Percentiles rank a stretch among this genome's conserved stretches.
These are phyloP conservation scores for Stichopus horrens DNA, from an alignment of 53 echinoderm and acorn worm genomes.

Conservation along the genomic window DNA sequence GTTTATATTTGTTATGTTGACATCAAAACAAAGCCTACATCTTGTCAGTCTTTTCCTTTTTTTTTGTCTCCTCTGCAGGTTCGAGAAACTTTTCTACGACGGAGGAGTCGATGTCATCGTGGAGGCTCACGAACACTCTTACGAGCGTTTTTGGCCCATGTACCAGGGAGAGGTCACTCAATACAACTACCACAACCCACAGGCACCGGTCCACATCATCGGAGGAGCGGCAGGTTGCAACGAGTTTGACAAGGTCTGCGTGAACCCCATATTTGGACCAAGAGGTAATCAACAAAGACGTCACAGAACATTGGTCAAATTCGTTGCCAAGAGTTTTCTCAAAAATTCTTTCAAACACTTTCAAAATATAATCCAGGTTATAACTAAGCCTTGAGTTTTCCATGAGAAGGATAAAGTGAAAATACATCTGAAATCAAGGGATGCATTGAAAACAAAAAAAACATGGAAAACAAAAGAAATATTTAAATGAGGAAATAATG, in stretches of 20 bases:
- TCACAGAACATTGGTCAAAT: too few species aligned
- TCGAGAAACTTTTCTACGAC: slow-evolving; percentile 72
- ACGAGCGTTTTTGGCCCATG: slow-evolving; percentile 93
- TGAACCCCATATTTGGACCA: slow-evolving; percentile 77
- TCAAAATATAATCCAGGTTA: too few species aligned
- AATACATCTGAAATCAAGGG: too few species aligned
- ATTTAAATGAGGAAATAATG: too few species aligned
- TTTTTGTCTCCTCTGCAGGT: slow-evolving; percentile 24
- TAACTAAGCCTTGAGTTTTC: too few species aligned
- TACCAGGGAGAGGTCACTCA: slow-evolving; percentile 65
- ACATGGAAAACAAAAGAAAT: too few species aligned
- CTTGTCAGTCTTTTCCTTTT: neutral
- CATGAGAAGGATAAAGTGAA: too few species aligned
- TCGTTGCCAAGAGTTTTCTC: too few species aligned
- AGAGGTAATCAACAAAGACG: slow-evolving; percentile 49
- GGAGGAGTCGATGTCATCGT: slow-evolving; percentile 83
- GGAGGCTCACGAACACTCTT: slow-evolving; percentile 89
- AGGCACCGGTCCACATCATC: slow-evolving; percentile 75
- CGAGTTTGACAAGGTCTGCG: slow-evolving; percentile 71
- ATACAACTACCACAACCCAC: slow-evolving; percentile 68
- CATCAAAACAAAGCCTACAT: neutral
- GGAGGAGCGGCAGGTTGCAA: slow-evolving; percentile 71
- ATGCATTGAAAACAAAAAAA: too few species aligned
- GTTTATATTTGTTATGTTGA: neutral
- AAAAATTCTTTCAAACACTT: too few species aligned